Evolutionary conservation across 1,140 invertebrate genomes (phyloP).

Genomic region (Anthonomus grandis): DNA sequence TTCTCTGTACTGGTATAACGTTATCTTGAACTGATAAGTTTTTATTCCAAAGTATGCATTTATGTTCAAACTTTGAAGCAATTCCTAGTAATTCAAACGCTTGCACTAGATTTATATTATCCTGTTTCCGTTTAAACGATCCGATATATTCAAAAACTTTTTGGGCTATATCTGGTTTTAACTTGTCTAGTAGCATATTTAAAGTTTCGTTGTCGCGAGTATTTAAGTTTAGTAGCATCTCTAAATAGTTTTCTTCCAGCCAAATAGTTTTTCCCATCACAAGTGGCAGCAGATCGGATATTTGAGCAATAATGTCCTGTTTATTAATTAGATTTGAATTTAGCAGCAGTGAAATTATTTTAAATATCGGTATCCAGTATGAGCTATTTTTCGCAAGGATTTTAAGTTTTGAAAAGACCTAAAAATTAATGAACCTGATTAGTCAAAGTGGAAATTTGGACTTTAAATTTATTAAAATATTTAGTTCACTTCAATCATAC

Average conservation of each 20-base stretch:
- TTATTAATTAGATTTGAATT: neutral
- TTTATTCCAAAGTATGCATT: slow-evolving; percentile 11
- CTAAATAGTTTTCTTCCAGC: slow-evolving; percentile 1
- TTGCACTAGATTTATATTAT: too few relatives aligned
- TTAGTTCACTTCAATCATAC: neutral
- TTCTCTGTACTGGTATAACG: too few relatives aligned
- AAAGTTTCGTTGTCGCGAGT: neutral
- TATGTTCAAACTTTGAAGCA: neutral
- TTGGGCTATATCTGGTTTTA: neutral
- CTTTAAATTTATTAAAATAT: neutral
- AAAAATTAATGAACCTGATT: neutral
- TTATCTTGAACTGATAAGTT: too few relatives aligned
- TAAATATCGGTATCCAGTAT: slow-evolving; percentile 6
- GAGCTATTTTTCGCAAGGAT: neutral
- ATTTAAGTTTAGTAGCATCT: slow-evolving; percentile 10
- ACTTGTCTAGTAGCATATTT: slow-evolving; percentile 13
- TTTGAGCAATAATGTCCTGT: neutral
- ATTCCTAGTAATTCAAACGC: neutral
- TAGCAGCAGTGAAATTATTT: neutral
- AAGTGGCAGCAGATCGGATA: slow-evolving; percentile 1
- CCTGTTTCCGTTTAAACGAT: neutral
- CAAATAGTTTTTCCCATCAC: neutral
- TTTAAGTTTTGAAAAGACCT: slow-evolving; percentile 4
- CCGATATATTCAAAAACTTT: slow-evolving; percentile 13
- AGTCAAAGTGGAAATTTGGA: neutral